Conservation (phyloP, 2,113 vertebrate species). For the Rynchops niger region DNA sequence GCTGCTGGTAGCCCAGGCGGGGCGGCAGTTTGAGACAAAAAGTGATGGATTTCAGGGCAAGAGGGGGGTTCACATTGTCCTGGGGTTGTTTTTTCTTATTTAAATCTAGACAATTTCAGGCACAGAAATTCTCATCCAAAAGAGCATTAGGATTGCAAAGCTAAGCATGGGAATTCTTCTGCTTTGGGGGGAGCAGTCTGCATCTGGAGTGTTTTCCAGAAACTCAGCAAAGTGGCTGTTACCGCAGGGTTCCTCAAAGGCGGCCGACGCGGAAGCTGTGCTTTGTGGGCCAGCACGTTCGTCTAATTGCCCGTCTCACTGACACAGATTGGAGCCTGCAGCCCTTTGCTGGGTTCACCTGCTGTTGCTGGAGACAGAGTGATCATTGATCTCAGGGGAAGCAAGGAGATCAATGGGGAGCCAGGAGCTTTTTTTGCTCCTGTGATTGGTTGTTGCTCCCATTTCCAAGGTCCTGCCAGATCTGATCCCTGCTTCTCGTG, state of each 20-base stretch:
- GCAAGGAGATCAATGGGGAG: not conserved
- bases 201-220: not conserved
- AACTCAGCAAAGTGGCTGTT: not conserved
- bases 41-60: fast-evolving
- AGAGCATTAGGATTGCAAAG: not conserved
- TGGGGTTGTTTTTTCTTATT: not conserved
- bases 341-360: not conserved
- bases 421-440: not conserved
- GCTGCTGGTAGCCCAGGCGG: not conserved
- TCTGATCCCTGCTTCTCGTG: not conserved
- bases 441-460: not conserved
- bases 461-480: not conserved
- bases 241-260: not conserved
- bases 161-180: not conserved
- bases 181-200: not conserved
- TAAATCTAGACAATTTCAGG: not conserved
- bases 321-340: not conserved
- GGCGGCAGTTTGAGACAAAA: fast-evolving
- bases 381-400: constrained; percentile 6
- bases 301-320: not conserved
- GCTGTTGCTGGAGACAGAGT: not conserved
- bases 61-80: not conserved
- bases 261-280: not conserved
- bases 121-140: not conserved
- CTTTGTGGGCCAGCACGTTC: not conserved